Percentiles rank a stretch among this genome's conserved stretches.
phyloP scores from a whole-genome alignment of 2,797 vertebrate genomes.

The Sphenodon punctatus region DNA sequence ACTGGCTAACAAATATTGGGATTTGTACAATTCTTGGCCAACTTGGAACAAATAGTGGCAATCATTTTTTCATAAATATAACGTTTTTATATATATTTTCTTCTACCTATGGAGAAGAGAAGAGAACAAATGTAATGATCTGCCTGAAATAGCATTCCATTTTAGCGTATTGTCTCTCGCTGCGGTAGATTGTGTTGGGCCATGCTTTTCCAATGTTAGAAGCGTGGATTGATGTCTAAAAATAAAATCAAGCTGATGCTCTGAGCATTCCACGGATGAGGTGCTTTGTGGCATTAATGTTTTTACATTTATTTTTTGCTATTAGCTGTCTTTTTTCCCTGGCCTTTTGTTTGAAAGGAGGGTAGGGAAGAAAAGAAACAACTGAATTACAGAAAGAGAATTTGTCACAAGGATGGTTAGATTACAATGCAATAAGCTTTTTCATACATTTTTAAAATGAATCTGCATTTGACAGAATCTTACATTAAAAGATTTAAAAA shows the following conservation, averaged over 20 bases:
- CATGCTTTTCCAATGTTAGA: background rate
- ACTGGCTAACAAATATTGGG: background rate
- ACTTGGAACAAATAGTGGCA: fast-evolving
- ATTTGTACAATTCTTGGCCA: fast-evolving
- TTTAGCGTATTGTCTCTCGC: slow-evolving; percentile 6
- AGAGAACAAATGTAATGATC: background rate
- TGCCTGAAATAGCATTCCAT: slow-evolving; percentile 2
- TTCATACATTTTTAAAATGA: background rate
- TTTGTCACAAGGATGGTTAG: background rate
- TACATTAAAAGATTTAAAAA: slow-evolving; percentile 2
- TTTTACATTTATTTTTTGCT: slow-evolving; percentile 25
- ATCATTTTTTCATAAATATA: background rate
- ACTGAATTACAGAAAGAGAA: background rate
- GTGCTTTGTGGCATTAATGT: background rate
- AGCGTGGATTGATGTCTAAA: background rate
- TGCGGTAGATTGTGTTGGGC: background rate
- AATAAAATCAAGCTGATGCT: too few relatives aligned
- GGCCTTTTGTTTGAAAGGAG: slow-evolving; percentile 14
- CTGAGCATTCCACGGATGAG: background rate
- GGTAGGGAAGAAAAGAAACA: too few relatives aligned
- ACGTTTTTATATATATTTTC: too few relatives aligned
- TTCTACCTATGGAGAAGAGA: background rate
- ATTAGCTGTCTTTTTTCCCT: background rate
- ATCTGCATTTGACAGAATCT: background rate
- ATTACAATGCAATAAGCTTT: background rate